Evolutionary conservation across 2,113 vertebrate genomes (phyloP).

Genomic region (Garra rufa): DNA sequence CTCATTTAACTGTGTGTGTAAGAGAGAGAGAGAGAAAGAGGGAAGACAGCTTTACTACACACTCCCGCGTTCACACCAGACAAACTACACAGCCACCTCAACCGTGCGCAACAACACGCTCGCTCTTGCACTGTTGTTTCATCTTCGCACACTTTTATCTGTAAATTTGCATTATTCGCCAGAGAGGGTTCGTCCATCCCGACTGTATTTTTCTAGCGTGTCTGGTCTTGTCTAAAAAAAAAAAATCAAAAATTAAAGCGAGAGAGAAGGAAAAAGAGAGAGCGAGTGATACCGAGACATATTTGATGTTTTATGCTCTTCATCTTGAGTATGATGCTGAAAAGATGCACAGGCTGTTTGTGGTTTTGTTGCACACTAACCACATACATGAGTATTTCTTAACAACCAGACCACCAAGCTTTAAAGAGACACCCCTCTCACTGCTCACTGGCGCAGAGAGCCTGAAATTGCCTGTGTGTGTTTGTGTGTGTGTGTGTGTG

Average conservation of each 20-base stretch:
- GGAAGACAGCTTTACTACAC: background rate
- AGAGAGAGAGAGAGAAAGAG: background rate
- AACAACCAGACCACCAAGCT: slow-evolving; percentile 19
- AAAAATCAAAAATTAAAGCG: background rate
- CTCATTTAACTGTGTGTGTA: slow-evolving; percentile 21
- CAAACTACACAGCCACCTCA: slow-evolving; percentile 10
- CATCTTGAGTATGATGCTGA: slow-evolving; percentile 8
- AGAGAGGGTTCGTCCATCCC: slow-evolving; percentile 10
- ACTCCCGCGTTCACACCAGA: background rate
- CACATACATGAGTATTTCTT: slow-evolving; percentile 43
- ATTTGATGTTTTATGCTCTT: slow-evolving; percentile 45
- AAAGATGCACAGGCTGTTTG: slow-evolving; percentile 25
- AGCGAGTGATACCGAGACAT: background rate
- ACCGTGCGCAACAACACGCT: background rate
- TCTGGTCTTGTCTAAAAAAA: slow-evolving; percentile 26
- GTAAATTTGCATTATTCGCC: slow-evolving; percentile 52
- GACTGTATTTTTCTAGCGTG: slow-evolving; percentile 46
- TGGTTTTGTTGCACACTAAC: slow-evolving; percentile 49
- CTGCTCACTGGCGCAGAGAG: slow-evolving; percentile 33
- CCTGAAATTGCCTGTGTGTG: slow-evolving; percentile 43
- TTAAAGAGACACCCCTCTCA: slow-evolving; percentile 18
- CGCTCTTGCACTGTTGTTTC: background rate
- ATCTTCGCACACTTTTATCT: slow-evolving; percentile 20
- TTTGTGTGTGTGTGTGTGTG: slow-evolving; percentile 39
- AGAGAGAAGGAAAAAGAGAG: slow-evolving; percentile 19